Percentiles rank a stretch among this genome's conserved stretches.
These are phyloP conservation scores for Pleuronectes platessa DNA, from an alignment of 2,113 vertebrate species.

Conservation along the genomic window DNA sequence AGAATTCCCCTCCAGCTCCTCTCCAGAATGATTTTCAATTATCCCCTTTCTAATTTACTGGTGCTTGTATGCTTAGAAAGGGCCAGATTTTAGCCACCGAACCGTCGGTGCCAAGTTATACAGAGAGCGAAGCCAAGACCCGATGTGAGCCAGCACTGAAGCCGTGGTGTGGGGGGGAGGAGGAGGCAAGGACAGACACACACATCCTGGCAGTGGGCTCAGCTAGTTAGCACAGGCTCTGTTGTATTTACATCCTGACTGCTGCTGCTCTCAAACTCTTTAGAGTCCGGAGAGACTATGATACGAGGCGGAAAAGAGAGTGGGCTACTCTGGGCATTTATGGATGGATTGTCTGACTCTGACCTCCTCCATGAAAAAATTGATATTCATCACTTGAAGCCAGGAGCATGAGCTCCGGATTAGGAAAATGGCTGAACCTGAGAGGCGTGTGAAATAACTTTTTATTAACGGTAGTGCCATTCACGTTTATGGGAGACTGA, in stretches of 20 bases:
- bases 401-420: slow-evolving; percentile 13
- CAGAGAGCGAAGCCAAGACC: slow-evolving; percentile 24
- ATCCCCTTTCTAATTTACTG: slow-evolving; percentile 44
- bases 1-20: background rate
- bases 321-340: background rate
- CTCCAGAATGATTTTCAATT: slow-evolving; percentile 46
- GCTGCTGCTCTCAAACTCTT: too few species aligned
- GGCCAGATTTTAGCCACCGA: slow-evolving; percentile 44
- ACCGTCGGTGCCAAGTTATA: slow-evolving; percentile 30
- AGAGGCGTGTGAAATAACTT: slow-evolving; percentile 21
- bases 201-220: slow-evolving; percentile 48
- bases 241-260: too few species aligned
- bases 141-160: slow-evolving; percentile 49
- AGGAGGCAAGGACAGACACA: slow-evolving; percentile 46
- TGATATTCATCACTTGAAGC: slow-evolving; percentile 27
- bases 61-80: slow-evolving; percentile 36
- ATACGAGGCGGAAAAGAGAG: slow-evolving; percentile 22
- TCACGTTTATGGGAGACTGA: slow-evolving; percentile 8
- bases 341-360: slow-evolving; percentile 11
- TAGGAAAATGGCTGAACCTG: slow-evolving; percentile 17
- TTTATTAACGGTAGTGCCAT: slow-evolving; percentile 13
- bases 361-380: background rate
- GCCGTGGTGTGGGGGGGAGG: slow-evolving; percentile 44
- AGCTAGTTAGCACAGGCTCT: slow-evolving; percentile 15
- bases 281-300: background rate